Evolutionary conservation across 2,888 invertebrate species (phyloP).

Genomic region (Pseudococcus viburni): DNA sequence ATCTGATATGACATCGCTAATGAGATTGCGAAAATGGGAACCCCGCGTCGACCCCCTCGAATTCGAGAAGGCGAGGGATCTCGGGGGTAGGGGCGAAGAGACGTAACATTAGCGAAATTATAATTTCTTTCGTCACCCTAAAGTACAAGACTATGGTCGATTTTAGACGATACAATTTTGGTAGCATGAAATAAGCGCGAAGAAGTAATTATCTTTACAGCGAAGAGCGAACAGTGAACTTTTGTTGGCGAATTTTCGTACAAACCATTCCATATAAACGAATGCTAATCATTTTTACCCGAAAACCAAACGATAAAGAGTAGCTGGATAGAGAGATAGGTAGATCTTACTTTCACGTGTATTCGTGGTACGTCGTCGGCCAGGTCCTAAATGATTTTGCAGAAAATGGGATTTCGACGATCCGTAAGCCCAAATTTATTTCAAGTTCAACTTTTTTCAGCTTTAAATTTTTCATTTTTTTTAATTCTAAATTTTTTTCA

Average conservation of each 20-base stretch:
- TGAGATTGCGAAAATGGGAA: slow-evolving; percentile 47
- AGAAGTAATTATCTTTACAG: slow-evolving; percentile 48
- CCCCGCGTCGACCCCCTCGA: neutral
- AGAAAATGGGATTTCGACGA: too few species aligned
- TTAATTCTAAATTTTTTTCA: too few species aligned
- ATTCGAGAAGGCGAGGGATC: neutral
- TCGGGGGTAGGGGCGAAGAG: neutral
- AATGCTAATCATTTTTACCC: slow-evolving; percentile 42
- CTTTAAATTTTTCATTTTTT: too few species aligned
- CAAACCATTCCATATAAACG: slow-evolving; percentile 42
- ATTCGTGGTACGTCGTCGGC: neutral
- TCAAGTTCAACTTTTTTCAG: too few species aligned
- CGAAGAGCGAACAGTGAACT: neutral
- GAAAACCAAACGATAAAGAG: neutral
- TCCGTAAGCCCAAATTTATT: too few species aligned
- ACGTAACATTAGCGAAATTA: slow-evolving; percentile 50
- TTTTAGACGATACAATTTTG: slow-evolving; percentile 21
- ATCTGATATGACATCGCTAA: slow-evolving; percentile 57
- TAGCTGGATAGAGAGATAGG: neutral
- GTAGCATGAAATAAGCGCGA: slow-evolving; percentile 19
- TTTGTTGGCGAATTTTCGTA: neutral
- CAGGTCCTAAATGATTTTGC: too few species aligned
- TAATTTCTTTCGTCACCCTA: slow-evolving; percentile 37
- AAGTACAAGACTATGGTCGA: neutral
- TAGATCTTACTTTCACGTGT: neutral